Percentiles rank a stretch among this genome's conserved stretches.
Conservation (phyloP, 2,113 vertebrate species). For the Austrofundulus limnaeus region DNA sequence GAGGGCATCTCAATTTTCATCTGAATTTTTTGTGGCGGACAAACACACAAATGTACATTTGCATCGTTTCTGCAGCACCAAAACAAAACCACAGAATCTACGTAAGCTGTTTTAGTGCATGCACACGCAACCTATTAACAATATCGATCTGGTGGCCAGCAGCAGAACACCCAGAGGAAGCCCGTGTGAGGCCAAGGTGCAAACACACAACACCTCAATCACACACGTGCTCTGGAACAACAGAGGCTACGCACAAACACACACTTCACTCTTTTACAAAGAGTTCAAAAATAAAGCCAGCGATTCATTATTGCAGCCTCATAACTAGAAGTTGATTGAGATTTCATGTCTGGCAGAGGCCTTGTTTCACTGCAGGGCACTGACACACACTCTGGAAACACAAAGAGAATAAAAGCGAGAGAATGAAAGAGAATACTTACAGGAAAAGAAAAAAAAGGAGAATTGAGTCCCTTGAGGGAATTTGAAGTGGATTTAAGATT, state of each 20-base stretch:
- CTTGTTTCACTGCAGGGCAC: constrained; percentile 36
- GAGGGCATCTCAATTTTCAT: no score
- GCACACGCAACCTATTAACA: constrained; percentile 47
- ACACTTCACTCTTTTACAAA: constrained; percentile 48
- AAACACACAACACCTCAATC: constrained; percentile 38
- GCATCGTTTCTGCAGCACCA: constrained; percentile 5
- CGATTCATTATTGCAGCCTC: constrained; percentile 39
- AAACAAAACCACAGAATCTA: constrained; percentile 29
- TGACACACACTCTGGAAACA: constrained; percentile 42
- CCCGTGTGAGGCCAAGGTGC: constrained; percentile 43
- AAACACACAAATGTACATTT: constrained; percentile 29
- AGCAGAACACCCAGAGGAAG: constrained; percentile 53
- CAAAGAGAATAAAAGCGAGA: constrained; percentile 52
- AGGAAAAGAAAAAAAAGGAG: constrained; percentile 56
- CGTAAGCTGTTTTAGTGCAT: constrained; percentile 42
- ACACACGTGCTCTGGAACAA: constrained; percentile 12
- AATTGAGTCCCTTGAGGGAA: constrained; percentile 59
- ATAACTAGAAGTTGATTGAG: constrained; percentile 56
- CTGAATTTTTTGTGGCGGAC: constrained; percentile 39
- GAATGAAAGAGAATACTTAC: constrained; percentile 78
- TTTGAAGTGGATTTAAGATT: constrained; percentile 70
- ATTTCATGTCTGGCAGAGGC: constrained; percentile 39
- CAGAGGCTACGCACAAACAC: constrained; percentile 53
- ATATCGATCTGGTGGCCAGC: constrained; percentile 58
- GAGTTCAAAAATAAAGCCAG: constrained; percentile 33